Conservation (phyloP, 2,888 invertebrate species). For the Caenorhabditis japonica region DNA sequence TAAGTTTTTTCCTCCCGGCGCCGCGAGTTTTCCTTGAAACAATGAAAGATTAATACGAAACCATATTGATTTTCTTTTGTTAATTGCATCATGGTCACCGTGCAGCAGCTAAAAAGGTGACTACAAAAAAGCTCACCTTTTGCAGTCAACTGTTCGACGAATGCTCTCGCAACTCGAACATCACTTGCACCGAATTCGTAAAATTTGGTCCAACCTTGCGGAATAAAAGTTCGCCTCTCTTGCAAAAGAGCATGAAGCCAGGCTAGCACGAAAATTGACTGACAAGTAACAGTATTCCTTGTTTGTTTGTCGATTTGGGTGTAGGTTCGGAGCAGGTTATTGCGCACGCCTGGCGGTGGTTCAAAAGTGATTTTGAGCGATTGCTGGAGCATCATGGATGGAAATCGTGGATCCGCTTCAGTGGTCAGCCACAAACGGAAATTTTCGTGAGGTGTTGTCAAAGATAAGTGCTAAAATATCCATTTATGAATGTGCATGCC, state of each 20-base stretch:
- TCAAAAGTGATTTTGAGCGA: conserved; percentile 75
- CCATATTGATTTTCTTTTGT: no score
- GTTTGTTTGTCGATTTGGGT: conserved; percentile 59
- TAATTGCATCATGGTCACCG: no score
- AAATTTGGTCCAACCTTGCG: conserved; percentile 89
- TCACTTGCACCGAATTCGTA: conserved; percentile 91
- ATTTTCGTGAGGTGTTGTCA: conserved; percentile 79
- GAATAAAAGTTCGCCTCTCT: conserved; percentile 91
- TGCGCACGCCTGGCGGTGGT: conserved; percentile 84
- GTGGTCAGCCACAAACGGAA: conserved; percentile 90
- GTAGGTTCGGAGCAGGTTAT: conserved; percentile 81
- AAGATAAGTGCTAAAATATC: conserved; percentile 80
- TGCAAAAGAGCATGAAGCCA: conserved; percentile 89
- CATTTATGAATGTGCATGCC: background rate
- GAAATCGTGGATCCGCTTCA: conserved; percentile 83
- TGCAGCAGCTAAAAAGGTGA: no score
- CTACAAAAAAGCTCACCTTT: conserved; percentile 16
- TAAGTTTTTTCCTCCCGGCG: no score
- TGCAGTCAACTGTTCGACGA: conserved; percentile 80
- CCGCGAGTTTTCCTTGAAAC: no score
- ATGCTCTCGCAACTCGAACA: conserved; percentile 84
- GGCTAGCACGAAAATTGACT: conserved; percentile 85
- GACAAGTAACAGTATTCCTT: conserved; percentile 77
- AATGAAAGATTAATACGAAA: no score
- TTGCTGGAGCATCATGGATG: conserved; percentile 63